Evolutionary conservation across 2,888 invertebrate species (phyloP), one percentile per base, ranked within the genome.

Genomic region (Ametastegia equiseti): DNA sequence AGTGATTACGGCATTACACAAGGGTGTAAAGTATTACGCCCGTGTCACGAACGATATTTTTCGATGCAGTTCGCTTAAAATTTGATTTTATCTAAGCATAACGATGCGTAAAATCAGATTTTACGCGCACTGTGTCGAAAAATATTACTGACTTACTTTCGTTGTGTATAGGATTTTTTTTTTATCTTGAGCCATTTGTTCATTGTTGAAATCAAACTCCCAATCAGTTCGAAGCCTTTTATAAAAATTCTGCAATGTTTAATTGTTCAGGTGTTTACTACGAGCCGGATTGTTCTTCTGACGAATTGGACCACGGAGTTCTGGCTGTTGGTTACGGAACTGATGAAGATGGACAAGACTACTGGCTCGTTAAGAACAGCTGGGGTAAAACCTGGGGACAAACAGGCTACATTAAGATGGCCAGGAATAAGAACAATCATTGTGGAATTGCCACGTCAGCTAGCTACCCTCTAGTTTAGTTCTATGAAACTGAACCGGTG

Each of bases 361-460:
- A 96, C 92, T 97, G 97, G 97, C 92, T 97, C 36, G 96, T 97
- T 81, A 97, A 97, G 93, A 97, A 97, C 93, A 97, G 97, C 75
- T 97, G 97, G 96, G 95, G 96, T 15, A 92, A 93, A 84, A 90
- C 92, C 15, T 98, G 98, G 98, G 98, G 98, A 47, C 94, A 95
- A 71, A 90, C 95, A 6, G 98, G 98, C 57, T 98, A 96, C 93
- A 96, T 98, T 88, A 96, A 95, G 92, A 97, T 98, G 95, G 94
- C 96, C 39, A 94, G 98, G 87, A 97, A 98, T 92, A 93, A 93
- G 87, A 88, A 96, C 45, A 98, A 98, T 92, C 94, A 96, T 90
- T 98, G 98, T 92, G 98, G 98, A 87, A 95, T 98, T 91, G 98
- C 98, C 80, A 93, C 95, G 67, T 92, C 93, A 84, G 96, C 98